These are phyloP conservation scores for Lepidonotus clava DNA, from an alignment of 2,888 invertebrate genomes.

Conservation along the genomic window DNA sequence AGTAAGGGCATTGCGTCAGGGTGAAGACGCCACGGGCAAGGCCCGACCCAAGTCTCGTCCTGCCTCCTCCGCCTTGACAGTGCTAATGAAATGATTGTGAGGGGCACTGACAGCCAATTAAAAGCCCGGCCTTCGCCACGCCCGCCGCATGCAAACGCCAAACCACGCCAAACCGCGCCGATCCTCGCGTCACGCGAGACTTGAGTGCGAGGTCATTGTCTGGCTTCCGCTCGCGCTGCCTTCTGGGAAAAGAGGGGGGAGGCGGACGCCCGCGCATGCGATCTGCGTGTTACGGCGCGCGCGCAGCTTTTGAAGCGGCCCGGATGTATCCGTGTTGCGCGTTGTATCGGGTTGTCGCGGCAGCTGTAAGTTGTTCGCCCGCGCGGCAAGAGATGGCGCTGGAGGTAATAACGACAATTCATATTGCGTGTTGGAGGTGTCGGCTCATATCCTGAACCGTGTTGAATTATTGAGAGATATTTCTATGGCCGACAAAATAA, in stretches of 20 bases:
- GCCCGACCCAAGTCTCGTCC: not conserved
- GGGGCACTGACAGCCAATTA: slow-evolving; percentile 47
- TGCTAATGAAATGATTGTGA: slow-evolving; percentile 53
- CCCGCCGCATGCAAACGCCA: not conserved
- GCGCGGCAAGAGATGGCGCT: not conserved
- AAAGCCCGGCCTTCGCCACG: not conserved
- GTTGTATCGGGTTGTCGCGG: slow-evolving; percentile 17
- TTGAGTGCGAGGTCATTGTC: slow-evolving; percentile 53
- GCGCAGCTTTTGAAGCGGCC: slow-evolving; percentile 16
- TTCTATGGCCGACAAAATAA: slow-evolving; percentile 39
- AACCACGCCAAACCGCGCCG: not conserved
- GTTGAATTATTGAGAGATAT: slow-evolving; percentile 31
- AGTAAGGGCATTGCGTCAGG: too few relatives aligned
- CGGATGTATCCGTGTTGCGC: not conserved
- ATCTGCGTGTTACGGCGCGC: slow-evolving; percentile 32
- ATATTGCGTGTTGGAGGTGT: slow-evolving; percentile 7
- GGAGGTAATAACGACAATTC: not conserved
- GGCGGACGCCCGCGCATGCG: slow-evolving; percentile 3
- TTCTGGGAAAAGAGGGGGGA: not conserved
- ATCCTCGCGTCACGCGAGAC: slow-evolving; percentile 25
- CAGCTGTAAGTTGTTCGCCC: not conserved
- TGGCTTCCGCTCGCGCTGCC: slow-evolving; percentile 32
- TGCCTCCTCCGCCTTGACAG: not conserved
- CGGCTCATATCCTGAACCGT: not conserved
- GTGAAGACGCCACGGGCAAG: not conserved